Percentiles rank a stretch among this genome's conserved stretches.
phyloP scores from a whole-genome alignment of 2,113 vertebrate species.

The Heloderma charlesbogerti region DNA sequence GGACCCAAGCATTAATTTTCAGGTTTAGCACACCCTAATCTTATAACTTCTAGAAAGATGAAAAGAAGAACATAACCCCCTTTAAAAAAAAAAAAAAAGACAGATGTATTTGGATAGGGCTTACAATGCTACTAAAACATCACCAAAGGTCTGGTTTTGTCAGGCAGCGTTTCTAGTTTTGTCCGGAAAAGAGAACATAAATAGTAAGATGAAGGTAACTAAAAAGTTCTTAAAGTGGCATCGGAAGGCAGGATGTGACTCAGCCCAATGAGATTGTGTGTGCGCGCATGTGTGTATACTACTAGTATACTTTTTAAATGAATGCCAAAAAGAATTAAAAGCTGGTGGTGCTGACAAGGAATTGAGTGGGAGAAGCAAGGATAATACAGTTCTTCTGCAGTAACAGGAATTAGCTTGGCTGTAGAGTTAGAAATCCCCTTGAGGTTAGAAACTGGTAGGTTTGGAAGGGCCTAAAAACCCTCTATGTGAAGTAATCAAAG shows the following conservation, averaged over 20 bases:
- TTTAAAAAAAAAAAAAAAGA: background rate
- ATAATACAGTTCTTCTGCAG: conserved; percentile 10
- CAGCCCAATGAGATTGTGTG: background rate
- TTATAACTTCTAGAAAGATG: background rate
- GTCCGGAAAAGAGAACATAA: background rate
- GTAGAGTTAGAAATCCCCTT: conserved; percentile 18
- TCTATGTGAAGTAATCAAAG: conserved; percentile 12
- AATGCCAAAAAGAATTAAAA: background rate
- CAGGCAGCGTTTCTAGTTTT: background rate
- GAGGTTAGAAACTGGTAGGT: conserved; percentile 1
- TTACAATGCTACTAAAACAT: background rate
- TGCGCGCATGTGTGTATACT: background rate
- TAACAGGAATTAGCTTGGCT: conserved; percentile 26
- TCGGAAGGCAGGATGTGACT: background rate
- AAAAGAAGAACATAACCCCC: background rate
- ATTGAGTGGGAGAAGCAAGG: conserved; percentile 13
- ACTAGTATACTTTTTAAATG: background rate
- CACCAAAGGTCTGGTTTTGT: background rate
- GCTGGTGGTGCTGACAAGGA: background rate
- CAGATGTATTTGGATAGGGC: background rate
- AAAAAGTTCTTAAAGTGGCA: background rate
- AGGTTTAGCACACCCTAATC: background rate
- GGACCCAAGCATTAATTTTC: background rate
- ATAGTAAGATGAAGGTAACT: background rate
- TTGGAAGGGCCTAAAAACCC: conserved; percentile 2